Evolutionary conservation across 1,140 invertebrate genomes (phyloP), one percentile per base, ranked within the genome.

Genomic region (Bradynema listronoti): DNA sequence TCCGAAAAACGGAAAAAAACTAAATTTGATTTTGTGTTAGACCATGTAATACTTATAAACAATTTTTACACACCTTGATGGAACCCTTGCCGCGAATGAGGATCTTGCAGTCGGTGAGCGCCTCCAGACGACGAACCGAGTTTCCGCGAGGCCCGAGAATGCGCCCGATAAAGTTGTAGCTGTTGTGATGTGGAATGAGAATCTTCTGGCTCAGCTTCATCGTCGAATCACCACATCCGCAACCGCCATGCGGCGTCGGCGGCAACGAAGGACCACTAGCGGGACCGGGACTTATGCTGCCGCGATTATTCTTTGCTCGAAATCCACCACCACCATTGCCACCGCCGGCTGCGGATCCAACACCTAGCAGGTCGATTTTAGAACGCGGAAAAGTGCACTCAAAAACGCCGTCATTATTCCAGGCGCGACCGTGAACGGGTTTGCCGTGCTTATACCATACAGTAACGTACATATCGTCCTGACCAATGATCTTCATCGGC

Each of bases 31-130:
- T n/a, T n/a, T n/a, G n/a, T n/a, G n/a, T n/a, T n/a, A n/a, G n/a
- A n/a, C n/a, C n/a, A n/a, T n/a, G n/a, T n/a, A n/a, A n/a, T n/a
- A n/a, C n/a, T n/a, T n/a, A n/a, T n/a, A n/a, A n/a, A n/a, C n/a
- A n/a, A n/a, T n/a, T 45, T 16, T 22, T 16, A 14, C 54, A 19
- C 25, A 63, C 61, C 61, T 63, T 63, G 30, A 97, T 96, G 45
- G 92, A 96, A 14, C 93, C 93, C 81, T 92, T 91, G 73, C 93
- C 93, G 82, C 93, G 85, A 62, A 98, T 91, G 91, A 98, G 96
- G 72, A 98, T 96, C 86, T 96, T 97, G 82, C 93, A 97, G 73
- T 91, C 91, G 71, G 92, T 97, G 84, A 94, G 91, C 81, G 94
- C 89, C 83, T 97, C 93, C 77, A 98, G 82, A 82, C 96, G 91